Percentiles rank a stretch among this genome's conserved stretches.
These are phyloP conservation scores for Lithobius niger DNA, from an alignment of 1,140 invertebrate species.

Conservation along the genomic window DNA sequence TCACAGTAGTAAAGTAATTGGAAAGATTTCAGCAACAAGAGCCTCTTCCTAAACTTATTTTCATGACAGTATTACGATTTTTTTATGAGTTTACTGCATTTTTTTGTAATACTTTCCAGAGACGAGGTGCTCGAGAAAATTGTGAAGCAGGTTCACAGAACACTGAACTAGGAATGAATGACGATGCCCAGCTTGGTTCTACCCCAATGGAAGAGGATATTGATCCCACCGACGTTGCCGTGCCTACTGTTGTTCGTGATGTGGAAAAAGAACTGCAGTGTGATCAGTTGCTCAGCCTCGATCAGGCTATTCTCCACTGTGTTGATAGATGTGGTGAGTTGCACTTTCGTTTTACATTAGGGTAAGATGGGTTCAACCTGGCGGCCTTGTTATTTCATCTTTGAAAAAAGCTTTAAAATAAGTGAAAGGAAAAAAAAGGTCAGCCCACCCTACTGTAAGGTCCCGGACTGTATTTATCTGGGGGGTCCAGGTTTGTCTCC, in stretches of 20 bases:
- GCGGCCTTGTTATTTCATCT: too few relatives aligned
- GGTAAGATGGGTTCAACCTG: too few relatives aligned
- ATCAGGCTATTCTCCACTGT: constrained; percentile 79
- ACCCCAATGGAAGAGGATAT: constrained; percentile 20
- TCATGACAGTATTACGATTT: too few relatives aligned
- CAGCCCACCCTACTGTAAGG: too few relatives aligned
- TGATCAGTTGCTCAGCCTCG: constrained; percentile 68
- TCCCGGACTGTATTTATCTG: too few relatives aligned
- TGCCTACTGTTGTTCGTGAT: constrained; percentile 33
- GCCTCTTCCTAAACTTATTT: too few relatives aligned
- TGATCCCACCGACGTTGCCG: constrained; percentile 16
- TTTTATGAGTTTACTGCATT: background rate
- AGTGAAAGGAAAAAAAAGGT: too few relatives aligned
- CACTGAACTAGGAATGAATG: constrained; percentile 13
- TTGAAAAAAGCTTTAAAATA: too few relatives aligned
- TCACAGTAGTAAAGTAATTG: too few relatives aligned
- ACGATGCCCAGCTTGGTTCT: constrained; percentile 16
- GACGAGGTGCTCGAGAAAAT: constrained; percentile 14
- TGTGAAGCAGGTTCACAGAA: constrained; percentile 12
- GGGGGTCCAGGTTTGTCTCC: too few relatives aligned
- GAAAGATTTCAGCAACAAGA: too few relatives aligned
- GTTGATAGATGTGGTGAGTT: constrained; percentile 71
- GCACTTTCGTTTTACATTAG: too few relatives aligned
- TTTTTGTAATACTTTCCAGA: constrained; percentile 8
- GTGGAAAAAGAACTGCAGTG: constrained; percentile 42